Base-by-base conservation (phyloP, 2,888 invertebrate genomes). In the Buathra laborator region DNA sequence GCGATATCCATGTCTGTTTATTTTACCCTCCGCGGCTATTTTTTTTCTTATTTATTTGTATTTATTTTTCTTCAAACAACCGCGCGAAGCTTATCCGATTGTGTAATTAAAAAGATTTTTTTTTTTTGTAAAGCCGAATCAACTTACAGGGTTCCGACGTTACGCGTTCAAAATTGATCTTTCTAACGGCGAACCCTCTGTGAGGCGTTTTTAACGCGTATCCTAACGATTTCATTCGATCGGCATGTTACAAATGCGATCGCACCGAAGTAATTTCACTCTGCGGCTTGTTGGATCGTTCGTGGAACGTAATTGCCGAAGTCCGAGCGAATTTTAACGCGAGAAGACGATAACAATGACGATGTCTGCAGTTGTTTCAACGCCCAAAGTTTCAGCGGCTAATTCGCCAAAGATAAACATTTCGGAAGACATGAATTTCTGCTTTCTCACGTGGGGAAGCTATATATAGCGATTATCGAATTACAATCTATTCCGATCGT, bases 201-300 rank as follows among this genome's bases (percentile, higher is more conserved):
- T 9, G 37, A 37, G 9, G 37, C 37, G 37, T 37, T 37, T 9
- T 0, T 9, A 37, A 37, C 5, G 37, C 37, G 37, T 5, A 37
- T 37, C 9, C 37, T 0, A 6, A 7, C 7, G 89, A 89, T 91
- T 89, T 90, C 90, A 91, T 92, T 89, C 91, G 89, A 91, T 91
- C 91, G 90, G 89, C 90, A 86, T 86, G 88, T 89, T 88, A 87
- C 89, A 91, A 92, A 91, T 91, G 91, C 29, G 14, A 92, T 92
- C 91, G 92, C 91, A 84, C 91, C 90, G 87, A 90, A 92, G 91
- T 92, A 92, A 92, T 92, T 92, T 88, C 90, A 92, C 92, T 92
- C 90, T 90, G 91, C 87, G 92, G 91, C 91, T 91, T 89, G 90
- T 46, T 66, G 43, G 2, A 48, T 48, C 62, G n/a, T 32, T 90